These are phyloP conservation scores for Osmerus eperlanus DNA, from an alignment of 2,113 vertebrate species.

Conservation along the genomic window DNA sequence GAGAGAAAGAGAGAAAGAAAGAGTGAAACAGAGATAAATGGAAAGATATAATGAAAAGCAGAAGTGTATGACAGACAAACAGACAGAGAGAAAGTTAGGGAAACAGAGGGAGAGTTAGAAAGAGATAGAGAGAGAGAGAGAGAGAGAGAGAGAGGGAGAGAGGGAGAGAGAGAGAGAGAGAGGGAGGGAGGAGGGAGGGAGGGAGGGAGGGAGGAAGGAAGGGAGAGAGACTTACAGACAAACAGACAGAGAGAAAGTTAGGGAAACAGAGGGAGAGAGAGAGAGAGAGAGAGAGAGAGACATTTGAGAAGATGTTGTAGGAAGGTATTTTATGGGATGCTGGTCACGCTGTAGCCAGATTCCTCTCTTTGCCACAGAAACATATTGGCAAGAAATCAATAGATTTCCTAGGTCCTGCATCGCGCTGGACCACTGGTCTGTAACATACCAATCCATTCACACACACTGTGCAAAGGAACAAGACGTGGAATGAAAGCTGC, in stretches of 20 bases:
- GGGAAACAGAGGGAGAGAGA: constrained; percentile 14
- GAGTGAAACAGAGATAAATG: background rate
- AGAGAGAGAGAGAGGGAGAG: constrained; percentile 11
- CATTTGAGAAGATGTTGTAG: background rate
- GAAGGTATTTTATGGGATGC: constrained; percentile 48
- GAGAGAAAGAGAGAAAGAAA: constrained; percentile 19
- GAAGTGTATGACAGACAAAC: constrained; percentile 19
- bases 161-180: constrained; percentile 29
- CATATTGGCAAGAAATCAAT: constrained; percentile 70
- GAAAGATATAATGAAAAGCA: background rate
- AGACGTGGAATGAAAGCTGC: constrained; percentile 61
- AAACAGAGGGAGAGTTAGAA: background rate
- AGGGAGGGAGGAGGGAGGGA: no score
- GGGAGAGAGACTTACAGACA: no score
- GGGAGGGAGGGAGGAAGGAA: no score
- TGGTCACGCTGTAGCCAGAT: constrained; percentile 48
- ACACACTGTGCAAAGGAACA: constrained; percentile 34
- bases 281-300: constrained; percentile 29
- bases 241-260: no score
- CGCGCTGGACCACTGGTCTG: constrained; percentile 63
- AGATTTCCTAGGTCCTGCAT: constrained; percentile 43
- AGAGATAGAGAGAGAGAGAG: constrained; percentile 1
- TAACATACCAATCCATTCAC: constrained; percentile 65
- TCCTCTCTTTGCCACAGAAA: constrained; percentile 56
- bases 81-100: constrained; percentile 10